Conservation (phyloP, 2,113 vertebrate genomes). For the Alectura lathami region DNA sequence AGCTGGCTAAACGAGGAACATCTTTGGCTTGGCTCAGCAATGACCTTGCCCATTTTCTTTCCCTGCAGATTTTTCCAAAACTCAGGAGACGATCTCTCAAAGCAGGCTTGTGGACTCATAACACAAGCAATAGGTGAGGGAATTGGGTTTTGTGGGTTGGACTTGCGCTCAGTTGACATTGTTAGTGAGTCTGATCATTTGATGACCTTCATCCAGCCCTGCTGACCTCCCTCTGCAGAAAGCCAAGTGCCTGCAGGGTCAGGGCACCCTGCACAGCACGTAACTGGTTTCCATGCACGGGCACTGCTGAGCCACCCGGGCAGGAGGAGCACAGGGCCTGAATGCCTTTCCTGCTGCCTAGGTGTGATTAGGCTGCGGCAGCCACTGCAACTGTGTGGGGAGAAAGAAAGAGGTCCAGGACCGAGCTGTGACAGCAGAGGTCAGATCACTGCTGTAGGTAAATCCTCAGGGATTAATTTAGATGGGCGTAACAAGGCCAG, state of each 20-base stretch:
- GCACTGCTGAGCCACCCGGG: rapidly evolving
- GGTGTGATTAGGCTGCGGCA: not conserved
- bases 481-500: not conserved
- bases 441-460: not conserved
- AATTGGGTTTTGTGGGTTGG: not conserved
- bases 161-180: not conserved
- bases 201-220: not conserved
- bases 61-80: not conserved
- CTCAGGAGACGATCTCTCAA: not conserved
- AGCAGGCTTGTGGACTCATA: not conserved
- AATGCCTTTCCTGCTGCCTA: not conserved
- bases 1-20: not conserved
- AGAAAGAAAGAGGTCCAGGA: not conserved
- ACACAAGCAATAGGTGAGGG: not conserved
- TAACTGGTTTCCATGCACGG: not conserved
- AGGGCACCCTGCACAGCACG: rapidly evolving
- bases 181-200: not conserved
- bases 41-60: not conserved
- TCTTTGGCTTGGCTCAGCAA: not conserved
- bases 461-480: not conserved
- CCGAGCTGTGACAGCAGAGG: not conserved
- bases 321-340: rapidly evolving
- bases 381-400: not conserved
- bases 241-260: not conserved
- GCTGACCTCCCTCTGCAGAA: not conserved